Base-by-base conservation (phyloP, 2,888 invertebrate species). In the Caenorhabditis wallacei region DNA sequence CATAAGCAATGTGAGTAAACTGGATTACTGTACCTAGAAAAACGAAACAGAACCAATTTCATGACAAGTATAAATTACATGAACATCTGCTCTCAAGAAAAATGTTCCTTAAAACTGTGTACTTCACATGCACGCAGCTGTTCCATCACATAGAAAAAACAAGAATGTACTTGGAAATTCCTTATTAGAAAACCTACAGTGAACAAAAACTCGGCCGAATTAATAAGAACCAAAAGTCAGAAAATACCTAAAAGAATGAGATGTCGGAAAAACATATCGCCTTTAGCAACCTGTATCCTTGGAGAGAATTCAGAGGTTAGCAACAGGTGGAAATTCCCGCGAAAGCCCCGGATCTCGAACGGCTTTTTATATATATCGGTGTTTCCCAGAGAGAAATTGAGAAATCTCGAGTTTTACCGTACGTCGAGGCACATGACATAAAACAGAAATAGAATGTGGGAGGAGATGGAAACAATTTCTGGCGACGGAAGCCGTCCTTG, bases 211-310 rank as follows among this genome's bases (percentile, higher is more conserved):
- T n/a, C n/a, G n/a, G n/a, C n/a, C n/a, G n/a, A n/a, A n/a, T n/a
- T n/a, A n/a, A n/a, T n/a, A n/a, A n/a, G n/a, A n/a, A n/a, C n/a
- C n/a, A n/a, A n/a, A n/a, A n/a, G n/a, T n/a, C 22, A 7, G 26
- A 2, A 56, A 18, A 30, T 16, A 18, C n/a, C 24, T 2, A 16
- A 26, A 56, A 56, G n/a, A 35, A 56, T 26, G 18, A 30, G 16
- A 30, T 2, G 24, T n/a, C 51, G 63, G 37, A 10, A 53, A 20
- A 40, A 63, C 54, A 16, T 53, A 64, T 74, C 37, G 56, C 35
- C 64, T 64, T n/a, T 74, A 18, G 64, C 74, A 74, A 74, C 74
- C 61, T 74, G 64, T 74, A 64, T 1, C 20, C 20, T 20, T 69
- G 13, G 8, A 1, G 16, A 63, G 35, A 18, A 16, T 3, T 20